Evolutionary conservation across 2,888 invertebrate species (phyloP), one percentile per base, ranked within the genome.

Genomic region (Pogonocherus hispidulus): DNA sequence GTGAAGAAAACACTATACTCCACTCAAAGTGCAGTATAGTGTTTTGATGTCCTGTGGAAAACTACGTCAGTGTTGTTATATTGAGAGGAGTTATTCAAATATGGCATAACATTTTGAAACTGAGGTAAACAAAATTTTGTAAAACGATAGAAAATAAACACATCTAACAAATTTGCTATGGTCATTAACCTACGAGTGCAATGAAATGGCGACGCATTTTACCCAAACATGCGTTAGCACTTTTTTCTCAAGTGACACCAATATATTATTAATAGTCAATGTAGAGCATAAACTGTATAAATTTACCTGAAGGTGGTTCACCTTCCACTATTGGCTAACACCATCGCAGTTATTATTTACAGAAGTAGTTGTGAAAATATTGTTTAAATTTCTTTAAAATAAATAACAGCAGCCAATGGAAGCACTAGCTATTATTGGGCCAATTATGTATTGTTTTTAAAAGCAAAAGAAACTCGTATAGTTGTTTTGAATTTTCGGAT

Each of bases 191-290:
- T 63, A 55, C 55, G 63, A 67, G 67, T 71, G 72, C 67, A 76
- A 72, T 71, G 70, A 57, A 69, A 70, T 69, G 23, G 69, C 22
- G 47, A 67, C 65, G 51, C 59, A 69, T 62, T 64, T 74, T 73
- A 74, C 75, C 78, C 72, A 79, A 79, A 79, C 79, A 78, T 70
- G 73, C 76, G 76, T 80, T 72, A 74, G 79, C 79, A 75, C 65
- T 76, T 78, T 80, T 76, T 71, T 23, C 60, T 19, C 32, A 73
- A 73, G 63, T 75, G 77, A 77, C 77, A 77, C 74, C 77, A 70
- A 71, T 76, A 71, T 76, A 72, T 72, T 49, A 67, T 56, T 70
- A 69, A 63, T 71, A 72, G 46, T 18, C 46, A 23, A 37, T 41
- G 27, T 57, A 41, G 60, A 49, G 23, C 55, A 47, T 37, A 54